Evolutionary conservation across 2,113 vertebrate genomes (phyloP), one percentile per base, ranked within the genome.

Genomic region (Pipa parva): DNA sequence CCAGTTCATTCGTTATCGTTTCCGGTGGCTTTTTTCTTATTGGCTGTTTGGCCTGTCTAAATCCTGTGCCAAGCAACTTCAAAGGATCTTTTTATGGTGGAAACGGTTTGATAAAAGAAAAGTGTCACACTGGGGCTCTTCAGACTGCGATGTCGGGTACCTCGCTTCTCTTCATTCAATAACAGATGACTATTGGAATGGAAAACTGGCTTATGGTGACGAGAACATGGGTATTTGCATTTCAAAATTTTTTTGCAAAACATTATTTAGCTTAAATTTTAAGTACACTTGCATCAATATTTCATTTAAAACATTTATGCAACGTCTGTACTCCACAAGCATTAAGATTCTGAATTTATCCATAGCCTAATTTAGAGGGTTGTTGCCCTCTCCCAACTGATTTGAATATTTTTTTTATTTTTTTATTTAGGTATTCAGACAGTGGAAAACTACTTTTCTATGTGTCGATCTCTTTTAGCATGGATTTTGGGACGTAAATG

Each of bases 381-480:
- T n/a, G n/a, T n/a, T n/a, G n/a, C n/a, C n/a, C n/a, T n/a, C n/a
- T n/a, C n/a, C n/a, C n/a, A n/a, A n/a, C n/a, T n/a, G n/a, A n/a
- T n/a, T n/a, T n/a, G n/a, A n/a, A n/a, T n/a, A n/a, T n/a, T n/a
- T n/a, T n/a, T n/a, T n/a, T n/a, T n/a, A n/a, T 33, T 58, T 42
- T 18, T 29, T 59, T 26, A 20, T 37, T 33, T 56, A 84, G 63
- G 80, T 25, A 84, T 81, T 63, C 75, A 75, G 63, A 74, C 77
- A 3, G 74, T 83, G 28, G 72, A 74, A 42, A 79, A 74, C 71
- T 82, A 77, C 71, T 83, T 83, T 63, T 79, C 78, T 21, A 80
- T 83, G 82, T 84, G 80, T 31, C 80, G 75, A 56, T 82, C 79
- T 6, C 76, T 82, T 1, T 55, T 79, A 58, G 74, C 80, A 29